A percentile compares a stretch with the other conserved stretches of the same genome.
Conservation (phyloP, 35 echinoderm and acorn worm species). For the Heliocidaris tuberculata region DNA sequence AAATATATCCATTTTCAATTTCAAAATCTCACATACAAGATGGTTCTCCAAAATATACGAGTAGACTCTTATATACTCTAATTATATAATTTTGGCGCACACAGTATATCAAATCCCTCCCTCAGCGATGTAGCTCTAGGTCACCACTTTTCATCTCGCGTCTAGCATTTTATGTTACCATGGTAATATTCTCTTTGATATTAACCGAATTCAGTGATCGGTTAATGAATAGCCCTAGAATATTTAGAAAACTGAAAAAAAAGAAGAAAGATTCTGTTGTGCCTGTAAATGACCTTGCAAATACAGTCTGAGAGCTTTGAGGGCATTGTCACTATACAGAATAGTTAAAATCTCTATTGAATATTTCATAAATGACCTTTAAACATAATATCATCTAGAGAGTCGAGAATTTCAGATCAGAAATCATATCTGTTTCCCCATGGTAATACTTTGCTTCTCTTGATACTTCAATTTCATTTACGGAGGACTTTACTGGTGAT, state of each 20-base stretch:
- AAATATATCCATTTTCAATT: conserved; percentile 13
- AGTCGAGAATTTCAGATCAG: background rate
- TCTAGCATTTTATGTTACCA: background rate
- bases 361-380: too few species aligned
- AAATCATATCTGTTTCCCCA: too few species aligned
- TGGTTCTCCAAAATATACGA: background rate
- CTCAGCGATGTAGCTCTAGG: background rate
- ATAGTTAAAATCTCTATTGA: too few species aligned
- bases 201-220: background rate
- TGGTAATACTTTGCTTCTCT: too few species aligned
- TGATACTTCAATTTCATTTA: too few species aligned
- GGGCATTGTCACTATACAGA: too few species aligned
- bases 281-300: background rate
- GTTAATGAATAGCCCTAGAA: background rate
- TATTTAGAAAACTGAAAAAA: background rate
- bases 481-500: too few species aligned
- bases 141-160: background rate
- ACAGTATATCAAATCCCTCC: background rate
- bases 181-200: background rate
- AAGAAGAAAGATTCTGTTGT: background rate
- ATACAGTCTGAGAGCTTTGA: background rate
- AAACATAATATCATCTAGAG: background rate
- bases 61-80: background rate
- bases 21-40: background rate
- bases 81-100: background rate